These are phyloP conservation scores for Drosophila neocordata DNA, from an alignment of 1,140 invertebrate species.

Conservation along the genomic window DNA sequence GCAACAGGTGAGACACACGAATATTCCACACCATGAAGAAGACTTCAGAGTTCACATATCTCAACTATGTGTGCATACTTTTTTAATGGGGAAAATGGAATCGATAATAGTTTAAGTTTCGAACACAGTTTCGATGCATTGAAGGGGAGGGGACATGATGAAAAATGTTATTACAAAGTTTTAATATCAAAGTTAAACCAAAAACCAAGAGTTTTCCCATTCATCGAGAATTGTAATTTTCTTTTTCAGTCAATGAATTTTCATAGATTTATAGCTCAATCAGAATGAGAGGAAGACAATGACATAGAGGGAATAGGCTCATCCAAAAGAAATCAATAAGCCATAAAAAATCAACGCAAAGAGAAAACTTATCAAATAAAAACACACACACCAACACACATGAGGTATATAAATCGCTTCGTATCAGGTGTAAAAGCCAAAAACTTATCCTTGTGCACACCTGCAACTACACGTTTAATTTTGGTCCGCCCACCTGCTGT, in stretches of 20 bases:
- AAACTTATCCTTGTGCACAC: slow-evolving; percentile 24
- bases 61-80: not conserved
- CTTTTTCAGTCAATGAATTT: slow-evolving; percentile 21
- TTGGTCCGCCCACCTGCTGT: slow-evolving; percentile 35
- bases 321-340: slow-evolving; percentile 66
- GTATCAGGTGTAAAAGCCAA: slow-evolving; percentile 27
- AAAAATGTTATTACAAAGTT: slow-evolving; percentile 54
- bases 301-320: slow-evolving; percentile 33
- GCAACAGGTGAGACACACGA: slow-evolving; percentile 39
- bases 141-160: not conserved
- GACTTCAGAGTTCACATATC: not conserved
- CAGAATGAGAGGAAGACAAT: slow-evolving; percentile 35
- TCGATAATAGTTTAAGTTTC: slow-evolving; percentile 34
- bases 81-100: not conserved
- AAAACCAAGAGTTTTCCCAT: not conserved
- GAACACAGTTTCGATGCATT: not conserved
- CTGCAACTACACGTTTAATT: slow-evolving; percentile 18
- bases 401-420: slow-evolving; percentile 39
- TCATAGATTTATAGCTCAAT: slow-evolving; percentile 32
- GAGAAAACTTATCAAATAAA: slow-evolving; percentile 70
- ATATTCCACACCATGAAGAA: slow-evolving; percentile 2
- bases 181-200: slow-evolving; percentile 3
- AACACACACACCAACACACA: slow-evolving; percentile 22
- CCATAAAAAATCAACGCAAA: slow-evolving; percentile 56
- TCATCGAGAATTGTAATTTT: no score